These are phyloP conservation scores for Andrena minutula DNA, from an alignment of 2,888 invertebrate genomes.

Conservation along the genomic window DNA sequence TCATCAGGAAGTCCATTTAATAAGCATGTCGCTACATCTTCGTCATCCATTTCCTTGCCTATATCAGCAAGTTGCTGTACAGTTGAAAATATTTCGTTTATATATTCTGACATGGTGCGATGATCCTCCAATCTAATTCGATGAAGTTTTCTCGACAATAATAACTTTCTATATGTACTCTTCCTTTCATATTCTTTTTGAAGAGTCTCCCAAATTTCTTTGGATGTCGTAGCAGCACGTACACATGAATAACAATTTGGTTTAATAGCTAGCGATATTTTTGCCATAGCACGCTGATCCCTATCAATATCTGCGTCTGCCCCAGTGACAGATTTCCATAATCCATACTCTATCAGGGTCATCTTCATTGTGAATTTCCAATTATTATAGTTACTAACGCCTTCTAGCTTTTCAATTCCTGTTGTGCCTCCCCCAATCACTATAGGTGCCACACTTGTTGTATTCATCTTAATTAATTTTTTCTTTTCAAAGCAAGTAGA, in stretches of 20 bases:
- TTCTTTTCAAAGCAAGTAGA: background rate
- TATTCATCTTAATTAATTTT: background rate
- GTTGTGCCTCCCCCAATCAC: background rate
- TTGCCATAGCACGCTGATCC: background rate
- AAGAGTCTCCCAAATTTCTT: background rate
- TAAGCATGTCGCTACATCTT: background rate
- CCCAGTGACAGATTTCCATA: background rate
- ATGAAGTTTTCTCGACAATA: background rate
- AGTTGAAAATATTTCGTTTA: background rate
- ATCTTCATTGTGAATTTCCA: slow-evolving; percentile 4
- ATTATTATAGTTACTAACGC: background rate
- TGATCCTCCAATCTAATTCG: background rate
- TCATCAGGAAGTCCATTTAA: background rate
- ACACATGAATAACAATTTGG: background rate
- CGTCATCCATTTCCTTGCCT: background rate
- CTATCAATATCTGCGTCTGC: background rate
- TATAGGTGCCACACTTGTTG: background rate
- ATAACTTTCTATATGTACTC: background rate
- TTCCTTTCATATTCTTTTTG: background rate
- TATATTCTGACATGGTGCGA: background rate
- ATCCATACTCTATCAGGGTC: background rate
- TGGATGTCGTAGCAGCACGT: background rate
- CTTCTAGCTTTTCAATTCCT: background rate
- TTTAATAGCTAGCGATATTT: background rate
- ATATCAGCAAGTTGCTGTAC: background rate